Evolutionary conservation across 1,140 invertebrate genomes (phyloP).

Genomic region (Lucilia cuprina): DNA sequence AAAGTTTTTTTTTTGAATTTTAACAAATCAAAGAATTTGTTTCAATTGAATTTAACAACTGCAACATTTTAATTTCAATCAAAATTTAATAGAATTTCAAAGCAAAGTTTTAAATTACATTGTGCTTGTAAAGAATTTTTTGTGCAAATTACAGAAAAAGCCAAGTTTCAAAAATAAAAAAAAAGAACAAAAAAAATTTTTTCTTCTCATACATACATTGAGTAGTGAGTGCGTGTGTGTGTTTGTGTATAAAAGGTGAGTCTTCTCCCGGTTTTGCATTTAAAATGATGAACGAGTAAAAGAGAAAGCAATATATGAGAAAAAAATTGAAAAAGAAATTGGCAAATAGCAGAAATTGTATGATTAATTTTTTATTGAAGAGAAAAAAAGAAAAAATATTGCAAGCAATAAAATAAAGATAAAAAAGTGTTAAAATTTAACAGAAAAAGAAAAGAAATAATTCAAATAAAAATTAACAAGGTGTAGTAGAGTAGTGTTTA

Average conservation of each 20-base stretch:
- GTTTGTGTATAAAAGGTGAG: conserved; percentile 28
- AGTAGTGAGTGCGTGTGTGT: background rate
- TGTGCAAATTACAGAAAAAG: background rate
- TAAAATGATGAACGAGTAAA: background rate
- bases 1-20: background rate
- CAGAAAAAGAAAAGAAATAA: background rate
- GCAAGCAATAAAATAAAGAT: background rate
- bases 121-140: background rate
- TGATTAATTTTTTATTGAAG: conserved; percentile 23
- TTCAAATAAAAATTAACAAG: background rate
- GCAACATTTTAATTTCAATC: conserved; percentile 32
- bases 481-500: background rate
- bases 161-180: background rate
- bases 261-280: conserved; percentile 24
- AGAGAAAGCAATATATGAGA: conserved; percentile 1
- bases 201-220: background rate
- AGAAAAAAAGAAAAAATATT: background rate
- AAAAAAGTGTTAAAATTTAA: background rate
- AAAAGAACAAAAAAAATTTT: conserved; percentile 12
- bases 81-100: conserved; percentile 16
- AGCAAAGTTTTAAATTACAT: background rate
- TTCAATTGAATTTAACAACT: background rate
- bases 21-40: background rate
- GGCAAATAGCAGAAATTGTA: background rate
- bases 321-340: conserved; percentile 17